Evolutionary conservation across 2,797 vertebrate species (phyloP).

Genomic region (Onychomys leucogaster): DNA sequence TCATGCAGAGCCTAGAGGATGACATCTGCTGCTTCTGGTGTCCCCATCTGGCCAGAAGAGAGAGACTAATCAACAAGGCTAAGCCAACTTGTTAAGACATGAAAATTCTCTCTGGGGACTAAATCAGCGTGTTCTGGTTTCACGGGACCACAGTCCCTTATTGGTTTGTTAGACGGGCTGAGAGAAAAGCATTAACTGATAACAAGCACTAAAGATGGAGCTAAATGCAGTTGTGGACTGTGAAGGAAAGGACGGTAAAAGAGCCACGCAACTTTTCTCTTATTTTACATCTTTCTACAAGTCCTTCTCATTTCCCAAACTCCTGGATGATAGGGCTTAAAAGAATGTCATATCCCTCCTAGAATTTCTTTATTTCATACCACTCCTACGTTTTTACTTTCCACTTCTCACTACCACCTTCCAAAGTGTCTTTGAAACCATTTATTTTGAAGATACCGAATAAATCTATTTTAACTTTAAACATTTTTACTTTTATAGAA

Average conservation of each 20-base stretch:
- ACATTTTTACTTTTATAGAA: slow-evolving; percentile 50
- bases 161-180: slow-evolving; percentile 2
- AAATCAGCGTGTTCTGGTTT: slow-evolving; percentile 38
- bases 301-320: slow-evolving; percentile 47
- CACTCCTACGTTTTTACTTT: neutral
- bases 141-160: slow-evolving; percentile 21
- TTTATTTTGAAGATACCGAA: slow-evolving; percentile 18
- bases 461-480: neutral
- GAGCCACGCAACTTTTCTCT: neutral
- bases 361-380: neutral
- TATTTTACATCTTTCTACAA: slow-evolving; percentile 29
- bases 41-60: slow-evolving; percentile 41
- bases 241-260: neutral
- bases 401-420: slow-evolving; percentile 2
- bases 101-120: slow-evolving; percentile 54
- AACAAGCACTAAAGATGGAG: neutral
- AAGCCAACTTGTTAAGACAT: slow-evolving; percentile 67
- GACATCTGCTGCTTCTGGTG: neutral
- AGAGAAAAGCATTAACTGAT: neutral
- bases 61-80: slow-evolving; percentile 36
- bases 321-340: neutral
- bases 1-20: neutral
- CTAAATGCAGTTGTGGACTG: neutral
- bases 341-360: slow-evolving; percentile 13
- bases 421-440: slow-evolving; percentile 18